Conservation (phyloP, 1,140 invertebrate genomes). For the Diprion similis region DNA sequence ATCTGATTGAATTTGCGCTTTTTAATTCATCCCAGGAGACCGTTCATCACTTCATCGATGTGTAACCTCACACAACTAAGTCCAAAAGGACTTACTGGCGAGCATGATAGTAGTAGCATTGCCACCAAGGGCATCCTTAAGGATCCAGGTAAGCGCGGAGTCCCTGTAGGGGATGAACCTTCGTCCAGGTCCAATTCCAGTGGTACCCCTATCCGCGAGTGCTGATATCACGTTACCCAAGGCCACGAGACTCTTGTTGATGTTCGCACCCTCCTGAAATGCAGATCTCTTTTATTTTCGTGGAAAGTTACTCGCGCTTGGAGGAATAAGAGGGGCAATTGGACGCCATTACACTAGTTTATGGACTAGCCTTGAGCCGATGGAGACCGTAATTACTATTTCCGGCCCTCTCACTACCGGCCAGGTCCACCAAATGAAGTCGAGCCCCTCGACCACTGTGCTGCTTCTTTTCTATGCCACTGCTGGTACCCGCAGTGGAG, state of each 20-base stretch:
- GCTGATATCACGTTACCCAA: conserved; percentile 81
- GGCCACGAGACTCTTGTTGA: conserved; percentile 82
- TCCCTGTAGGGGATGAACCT: conserved; percentile 77
- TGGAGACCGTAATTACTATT: conserved; percentile 46
- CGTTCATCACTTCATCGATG: not conserved
- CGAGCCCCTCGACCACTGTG: conserved; percentile 36
- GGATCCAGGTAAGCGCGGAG: conserved; percentile 77
- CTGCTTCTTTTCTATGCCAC: not conserved
- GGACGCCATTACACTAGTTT: not conserved
- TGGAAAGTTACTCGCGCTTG: not conserved
- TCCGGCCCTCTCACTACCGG: conserved; percentile 51
- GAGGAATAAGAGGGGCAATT: not conserved
- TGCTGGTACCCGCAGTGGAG: conserved; percentile 17
- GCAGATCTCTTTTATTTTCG: not conserved
- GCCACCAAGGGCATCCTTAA: conserved; percentile 72
- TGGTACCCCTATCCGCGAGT: conserved; percentile 67
- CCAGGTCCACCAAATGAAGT: conserved; percentile 50
- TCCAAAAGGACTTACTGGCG: conserved; percentile 62
- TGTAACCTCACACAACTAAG: not conserved
- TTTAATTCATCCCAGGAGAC: not conserved
- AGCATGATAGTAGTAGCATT: conserved; percentile 72
- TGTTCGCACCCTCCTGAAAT: conserved; percentile 77
- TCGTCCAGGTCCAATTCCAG: conserved; percentile 51
- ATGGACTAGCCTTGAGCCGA: conserved; percentile 50
- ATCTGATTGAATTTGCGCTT: not conserved